A percentile compares a stretch with the other conserved stretches of the same genome.
phyloP scores from a whole-genome alignment of 2,113 vertebrate genomes.

The Hipposideros armiger region DNA sequence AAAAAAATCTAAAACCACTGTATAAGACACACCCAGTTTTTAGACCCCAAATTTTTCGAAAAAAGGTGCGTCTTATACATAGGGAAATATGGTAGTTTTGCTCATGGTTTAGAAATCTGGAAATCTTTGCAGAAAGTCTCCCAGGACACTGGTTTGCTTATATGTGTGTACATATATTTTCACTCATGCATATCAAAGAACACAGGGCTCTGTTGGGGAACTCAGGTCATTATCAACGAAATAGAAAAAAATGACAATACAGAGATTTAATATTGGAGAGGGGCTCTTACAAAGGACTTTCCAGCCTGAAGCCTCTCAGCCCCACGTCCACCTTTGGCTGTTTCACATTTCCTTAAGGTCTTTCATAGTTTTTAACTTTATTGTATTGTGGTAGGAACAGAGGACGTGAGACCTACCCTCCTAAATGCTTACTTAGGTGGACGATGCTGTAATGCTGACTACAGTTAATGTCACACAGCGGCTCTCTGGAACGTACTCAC shows the following conservation, averaged over 20 bases:
- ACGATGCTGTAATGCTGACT: rapidly evolving
- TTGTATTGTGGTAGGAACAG: neutral
- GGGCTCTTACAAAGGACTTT: too few relatives aligned
- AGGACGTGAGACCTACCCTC: too few relatives aligned
- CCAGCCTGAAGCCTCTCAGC: too few relatives aligned
- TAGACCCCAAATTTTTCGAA: too few relatives aligned
- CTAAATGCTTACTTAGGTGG: too few relatives aligned
- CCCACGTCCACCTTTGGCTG: rapidly evolving
- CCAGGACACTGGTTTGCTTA: neutral
- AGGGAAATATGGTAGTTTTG: neutral
- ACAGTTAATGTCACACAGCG: rapidly evolving
- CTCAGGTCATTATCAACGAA: neutral
- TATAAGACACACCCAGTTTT: too few relatives aligned
- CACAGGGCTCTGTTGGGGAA: neutral
- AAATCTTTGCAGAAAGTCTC: neutral
- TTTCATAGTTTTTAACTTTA: neutral
- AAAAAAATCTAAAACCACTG: too few relatives aligned
- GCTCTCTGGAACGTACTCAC: neutral
- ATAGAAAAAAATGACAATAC: too few relatives aligned
- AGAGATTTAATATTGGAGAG: neutral
- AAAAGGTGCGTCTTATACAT: too few relatives aligned
- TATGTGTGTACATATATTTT: rapidly evolving
- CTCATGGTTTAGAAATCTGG: neutral
- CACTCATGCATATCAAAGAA: neutral
- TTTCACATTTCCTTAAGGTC: neutral